These are phyloP conservation scores for Aleiodes sp. DNA, from an alignment of 1,140 invertebrate genomes.

Conservation along the genomic window DNA sequence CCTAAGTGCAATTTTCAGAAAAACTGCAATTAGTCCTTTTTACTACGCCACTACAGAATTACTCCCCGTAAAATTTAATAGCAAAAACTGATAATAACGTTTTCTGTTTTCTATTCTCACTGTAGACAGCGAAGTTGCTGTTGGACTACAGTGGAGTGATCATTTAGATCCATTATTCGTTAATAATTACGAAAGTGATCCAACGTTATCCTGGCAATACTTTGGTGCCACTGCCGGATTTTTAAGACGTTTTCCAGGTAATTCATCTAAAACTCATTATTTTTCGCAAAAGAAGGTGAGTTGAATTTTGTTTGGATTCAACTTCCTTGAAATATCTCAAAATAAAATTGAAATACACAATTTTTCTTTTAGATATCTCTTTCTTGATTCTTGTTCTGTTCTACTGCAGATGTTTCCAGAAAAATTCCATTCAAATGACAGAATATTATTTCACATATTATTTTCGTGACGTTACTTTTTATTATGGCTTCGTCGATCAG, in stretches of 20 bases:
- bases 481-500: too few species aligned
- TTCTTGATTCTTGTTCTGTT: background rate
- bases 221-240: constrained; percentile 94
- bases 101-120: constrained; percentile 6
- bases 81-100: background rate
- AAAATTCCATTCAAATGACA: too few species aligned
- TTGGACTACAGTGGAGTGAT: constrained; percentile 92
- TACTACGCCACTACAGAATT: too few species aligned
- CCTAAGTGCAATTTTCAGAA: background rate
- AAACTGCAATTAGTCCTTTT: background rate
- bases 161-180: constrained; percentile 89
- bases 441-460: too few species aligned
- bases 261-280: constrained; percentile 31
- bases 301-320: too few species aligned
- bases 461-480: too few species aligned
- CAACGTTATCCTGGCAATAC: constrained; percentile 94
- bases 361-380: too few species aligned
- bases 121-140: constrained; percentile 80
- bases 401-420: too few species aligned
- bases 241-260: constrained; percentile 92
- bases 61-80: too few species aligned
- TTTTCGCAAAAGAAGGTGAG: too few species aligned
- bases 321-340: too few species aligned
- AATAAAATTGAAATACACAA: too few species aligned
- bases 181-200: constrained; percentile 92